Evolutionary conservation across 2,113 vertebrate species (phyloP), one percentile per base, ranked within the genome.

Genomic region (Dryoscopus gambensis): DNA sequence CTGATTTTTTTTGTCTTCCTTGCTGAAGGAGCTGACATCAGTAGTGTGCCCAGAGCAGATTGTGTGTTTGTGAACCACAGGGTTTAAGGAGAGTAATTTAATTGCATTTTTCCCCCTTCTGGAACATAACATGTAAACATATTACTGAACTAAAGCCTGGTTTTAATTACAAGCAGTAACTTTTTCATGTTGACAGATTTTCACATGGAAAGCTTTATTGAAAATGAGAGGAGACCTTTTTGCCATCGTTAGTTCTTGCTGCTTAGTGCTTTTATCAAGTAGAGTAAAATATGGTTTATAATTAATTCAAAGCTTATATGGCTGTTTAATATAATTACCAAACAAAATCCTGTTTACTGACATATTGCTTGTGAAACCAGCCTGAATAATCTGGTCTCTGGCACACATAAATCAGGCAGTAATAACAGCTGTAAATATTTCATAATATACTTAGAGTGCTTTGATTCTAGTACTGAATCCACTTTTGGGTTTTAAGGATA

Each of bases 391-490:
- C 94, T 97, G 86, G 42, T 98, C 92, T 96, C 95, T 96, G 90
- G 95, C 85, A 94, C 74, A 42, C 92, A 91, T 88, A 97, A 96
- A 92, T 95, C 89, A 92, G 65, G 94, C 89, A 91, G 96, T 97
- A 97, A 96, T 97, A 98, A 95, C 94, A 97, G 95, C 95, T 94
- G 96, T 95, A 97, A 97, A 95, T 97, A 97, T 95, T 96, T 95
- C 95, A 95, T 83, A 96, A 91, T 97, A 96, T 90, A 96, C 88
- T 95, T 96, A 91, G 57, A 85, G 65, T 70, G 46, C 94, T 98
- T 98, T 98, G 86, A 92, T 97, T 98, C 97, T 94, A 97, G 91
- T 97, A 95, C 89, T 87, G 95, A 97, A 95, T 79, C 74, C 78
- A 93, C 70, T 97, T 95, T 64, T 50, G 78, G 64, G 76, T 97